Conservation (phyloP, 2,113 vertebrate genomes). For the Megalops atlanticus region DNA sequence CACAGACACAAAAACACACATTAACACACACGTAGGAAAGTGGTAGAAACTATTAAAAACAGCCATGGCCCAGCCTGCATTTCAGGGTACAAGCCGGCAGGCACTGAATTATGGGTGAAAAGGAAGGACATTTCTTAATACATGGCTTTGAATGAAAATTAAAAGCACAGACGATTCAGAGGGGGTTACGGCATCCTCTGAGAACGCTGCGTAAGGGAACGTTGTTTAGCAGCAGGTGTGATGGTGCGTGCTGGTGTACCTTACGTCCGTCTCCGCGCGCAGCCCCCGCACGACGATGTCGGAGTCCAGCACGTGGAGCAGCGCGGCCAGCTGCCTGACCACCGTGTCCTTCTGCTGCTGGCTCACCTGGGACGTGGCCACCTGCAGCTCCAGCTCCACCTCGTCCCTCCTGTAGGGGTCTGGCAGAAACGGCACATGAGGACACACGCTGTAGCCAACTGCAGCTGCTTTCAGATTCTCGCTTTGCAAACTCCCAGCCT, state of each 20-base stretch:
- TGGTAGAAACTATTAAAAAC: background rate
- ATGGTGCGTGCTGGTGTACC: slow-evolving; percentile 63
- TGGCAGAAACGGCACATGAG: slow-evolving; percentile 29
- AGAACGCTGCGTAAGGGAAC: background rate
- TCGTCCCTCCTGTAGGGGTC: slow-evolving; percentile 70
- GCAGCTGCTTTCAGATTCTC: no score
- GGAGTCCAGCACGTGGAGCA: slow-evolving; percentile 80
- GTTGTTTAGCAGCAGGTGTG: background rate
- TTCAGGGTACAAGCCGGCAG: background rate
- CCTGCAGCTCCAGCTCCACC: slow-evolving; percentile 88
- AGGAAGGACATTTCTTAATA: no score
- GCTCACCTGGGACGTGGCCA: slow-evolving; percentile 75
- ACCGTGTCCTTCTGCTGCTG: slow-evolving; percentile 80
- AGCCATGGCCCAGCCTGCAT: background rate
- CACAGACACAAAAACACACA: slow-evolving; percentile 20
- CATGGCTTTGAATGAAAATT: no score
- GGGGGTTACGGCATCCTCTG: background rate
- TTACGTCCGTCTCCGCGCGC: slow-evolving; percentile 81
- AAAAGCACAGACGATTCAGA: background rate
- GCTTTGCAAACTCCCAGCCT: no score
- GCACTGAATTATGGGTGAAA: background rate
- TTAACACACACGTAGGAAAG: background rate
- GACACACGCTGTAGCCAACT: background rate
- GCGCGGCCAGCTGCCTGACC: slow-evolving; percentile 79
- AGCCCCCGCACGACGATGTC: slow-evolving; percentile 82